Evolutionary conservation across 2,888 invertebrate genomes (phyloP).

Genomic region (Lithosia quadra): DNA sequence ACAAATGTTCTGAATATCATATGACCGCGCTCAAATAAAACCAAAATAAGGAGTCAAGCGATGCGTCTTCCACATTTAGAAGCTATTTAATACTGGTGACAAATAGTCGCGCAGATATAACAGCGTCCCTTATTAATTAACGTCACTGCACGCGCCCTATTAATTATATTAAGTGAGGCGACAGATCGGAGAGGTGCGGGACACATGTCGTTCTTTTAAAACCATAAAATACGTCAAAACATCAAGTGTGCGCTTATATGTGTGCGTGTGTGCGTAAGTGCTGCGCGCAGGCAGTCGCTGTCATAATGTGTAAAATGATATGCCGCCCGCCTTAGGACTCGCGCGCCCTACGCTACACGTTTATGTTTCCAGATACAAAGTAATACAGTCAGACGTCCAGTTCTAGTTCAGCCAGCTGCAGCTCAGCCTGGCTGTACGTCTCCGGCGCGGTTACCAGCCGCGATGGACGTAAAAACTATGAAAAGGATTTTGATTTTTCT

Average conservation of each 20-base stretch:
- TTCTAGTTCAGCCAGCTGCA: neutral
- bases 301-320: constrained; percentile 13
- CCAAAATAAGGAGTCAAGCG: constrained; percentile 9
- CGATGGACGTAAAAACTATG: too few species aligned
- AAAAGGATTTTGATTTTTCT: too few species aligned
- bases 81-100: constrained; percentile 19
- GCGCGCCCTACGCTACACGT: neutral
- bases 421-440: neutral
- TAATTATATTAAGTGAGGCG: constrained; percentile 29
- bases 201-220: constrained; percentile 11
- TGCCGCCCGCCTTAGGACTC: neutral
- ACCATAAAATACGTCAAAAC: constrained; percentile 5
- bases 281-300: neutral
- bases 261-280: neutral
- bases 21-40: neutral
- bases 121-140: constrained; percentile 19
- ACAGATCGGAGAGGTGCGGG: constrained; percentile 13
- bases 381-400: neutral
- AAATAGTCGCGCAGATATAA: constrained; percentile 23
- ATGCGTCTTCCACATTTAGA: constrained; percentile 23
- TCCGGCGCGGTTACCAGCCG: too few species aligned
- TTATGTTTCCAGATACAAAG: neutral
- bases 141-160: constrained; percentile 29
- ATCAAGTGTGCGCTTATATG: neutral
- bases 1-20: neutral